Base-by-base conservation (phyloP, 2,113 vertebrate genomes). In the Myocastor coypus region DNA sequence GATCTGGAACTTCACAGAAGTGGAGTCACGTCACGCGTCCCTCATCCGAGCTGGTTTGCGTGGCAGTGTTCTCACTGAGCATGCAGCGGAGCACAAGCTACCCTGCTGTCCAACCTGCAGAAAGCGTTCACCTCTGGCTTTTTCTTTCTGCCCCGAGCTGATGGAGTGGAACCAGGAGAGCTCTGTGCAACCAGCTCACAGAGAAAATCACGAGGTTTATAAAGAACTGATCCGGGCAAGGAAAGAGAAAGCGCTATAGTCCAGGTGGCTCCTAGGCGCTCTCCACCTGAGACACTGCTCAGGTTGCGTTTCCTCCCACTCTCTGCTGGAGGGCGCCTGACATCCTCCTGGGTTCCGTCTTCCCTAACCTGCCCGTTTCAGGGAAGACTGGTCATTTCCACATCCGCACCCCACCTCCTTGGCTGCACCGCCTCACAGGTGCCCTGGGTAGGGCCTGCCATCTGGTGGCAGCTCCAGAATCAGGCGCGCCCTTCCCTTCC, bases 391-490 rank as follows among this genome's bases (percentile, higher is more conserved):
- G 19, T 7, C 66, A 7, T 34, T 34, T 69, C 66, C 14, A 7
- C 34, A 6, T 16, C 66, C 66, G 55, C 14, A 4, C 6, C 5
- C 32, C 2, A 68, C 64, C 64, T 32, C 64, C 17, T 17, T 20
- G 34, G 3, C n/a, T 37, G 83, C 26, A 1, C 34, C n/a, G 37
- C 55, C 68, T 64, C 19, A 0, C 1, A 50, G 37, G 17, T 42
- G 68, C 34, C 7, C 83, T 24, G 90, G 80, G 37, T 42, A 34
- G n/a, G 59, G 81, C 77, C 92, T 84, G 88, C 91, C 96, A 75
- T 11, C 96, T 96, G 40, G 92, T 87, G 94, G 97, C 71, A 37
- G 32, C 10, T 34, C 8, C 68, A 34, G 42, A 71, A 90, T 30
- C 28, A 26, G 11, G 50, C 46, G 40, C 66, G 91, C 14, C 34